Conservation (phyloP, 2,888 invertebrate genomes). For the Leucozona laternaria region DNA sequence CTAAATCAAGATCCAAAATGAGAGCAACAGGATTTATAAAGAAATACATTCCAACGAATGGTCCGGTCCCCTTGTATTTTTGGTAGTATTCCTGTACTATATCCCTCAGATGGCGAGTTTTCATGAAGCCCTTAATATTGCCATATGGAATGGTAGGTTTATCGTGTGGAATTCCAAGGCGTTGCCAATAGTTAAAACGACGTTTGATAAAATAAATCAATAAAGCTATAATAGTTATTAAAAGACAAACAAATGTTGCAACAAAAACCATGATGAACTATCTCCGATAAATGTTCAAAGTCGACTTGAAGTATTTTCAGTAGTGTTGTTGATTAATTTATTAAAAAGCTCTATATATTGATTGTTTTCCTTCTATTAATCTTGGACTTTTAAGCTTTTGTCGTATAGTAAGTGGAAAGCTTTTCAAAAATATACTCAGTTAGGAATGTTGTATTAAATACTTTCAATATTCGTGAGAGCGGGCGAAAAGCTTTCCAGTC, state of each 20-base stretch:
- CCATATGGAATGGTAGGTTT: constrained; percentile 78
- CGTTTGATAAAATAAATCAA: not conserved
- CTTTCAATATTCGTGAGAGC: too few relatives aligned
- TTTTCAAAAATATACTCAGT: not conserved
- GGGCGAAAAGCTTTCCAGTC: too few relatives aligned
- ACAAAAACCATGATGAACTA: not conserved
- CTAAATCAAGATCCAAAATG: constrained; percentile 79
- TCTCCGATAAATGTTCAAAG: not conserved
- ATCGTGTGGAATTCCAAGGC: constrained; percentile 80
- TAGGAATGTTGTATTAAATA: too few relatives aligned
- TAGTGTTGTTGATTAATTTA: not conserved
- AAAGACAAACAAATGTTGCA: not conserved
- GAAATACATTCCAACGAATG: constrained; percentile 80
- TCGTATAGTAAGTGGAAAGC: not conserved
- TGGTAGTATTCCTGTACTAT: constrained; percentile 78
- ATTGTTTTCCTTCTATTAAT: not conserved
- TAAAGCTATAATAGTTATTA: not conserved
- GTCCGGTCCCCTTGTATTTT: constrained; percentile 79
- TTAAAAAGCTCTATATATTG: too few relatives aligned
- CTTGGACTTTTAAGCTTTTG: not conserved
- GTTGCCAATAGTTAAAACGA: constrained; percentile 75
- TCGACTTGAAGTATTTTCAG: not conserved
- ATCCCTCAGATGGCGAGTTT: constrained; percentile 76
- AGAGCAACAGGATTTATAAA: constrained; percentile 79
- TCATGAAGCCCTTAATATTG: constrained; percentile 77